Conservation (phyloP, 2,113 vertebrate genomes). For the Nannospalax galili region DNA sequence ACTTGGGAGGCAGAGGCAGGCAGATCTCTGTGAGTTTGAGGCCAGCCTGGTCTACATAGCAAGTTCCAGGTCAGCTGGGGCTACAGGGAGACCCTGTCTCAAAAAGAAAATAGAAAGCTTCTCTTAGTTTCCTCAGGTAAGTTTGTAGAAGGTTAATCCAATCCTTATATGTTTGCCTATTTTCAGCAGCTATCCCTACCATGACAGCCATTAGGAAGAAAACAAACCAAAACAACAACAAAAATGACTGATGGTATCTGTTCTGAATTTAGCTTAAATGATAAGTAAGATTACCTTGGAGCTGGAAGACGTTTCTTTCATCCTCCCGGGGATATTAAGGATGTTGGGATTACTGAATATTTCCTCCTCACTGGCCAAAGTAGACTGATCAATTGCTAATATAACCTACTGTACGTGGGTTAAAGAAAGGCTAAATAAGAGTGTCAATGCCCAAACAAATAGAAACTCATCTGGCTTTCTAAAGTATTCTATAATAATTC, state of each 20-base stretch:
- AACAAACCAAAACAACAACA: neutral
- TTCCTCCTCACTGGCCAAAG: neutral
- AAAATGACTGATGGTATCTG: neutral
- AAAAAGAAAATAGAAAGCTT: no score
- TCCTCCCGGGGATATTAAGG: neutral
- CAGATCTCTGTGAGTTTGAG: no score
- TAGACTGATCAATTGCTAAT: neutral
- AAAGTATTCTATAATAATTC: neutral
- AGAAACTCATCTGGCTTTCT: neutral
- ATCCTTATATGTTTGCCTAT: neutral
- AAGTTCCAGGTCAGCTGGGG: no score
- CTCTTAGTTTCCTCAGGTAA: neutral
- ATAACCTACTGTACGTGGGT: neutral
- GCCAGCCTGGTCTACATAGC: no score
- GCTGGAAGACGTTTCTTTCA: neutral
- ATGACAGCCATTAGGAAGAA: neutral
- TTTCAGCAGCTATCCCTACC: neutral
- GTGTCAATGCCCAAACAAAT: neutral
- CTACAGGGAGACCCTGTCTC: no score
- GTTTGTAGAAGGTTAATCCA: neutral
- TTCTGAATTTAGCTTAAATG: neutral
- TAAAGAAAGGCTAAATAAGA: neutral
- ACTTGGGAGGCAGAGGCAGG: no score
- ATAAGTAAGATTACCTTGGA: neutral
- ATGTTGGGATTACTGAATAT: neutral